Evolutionary conservation across 1,140 invertebrate species (phyloP), one percentile per base, ranked within the genome.

Genomic region (Drosophila dunni): DNA sequence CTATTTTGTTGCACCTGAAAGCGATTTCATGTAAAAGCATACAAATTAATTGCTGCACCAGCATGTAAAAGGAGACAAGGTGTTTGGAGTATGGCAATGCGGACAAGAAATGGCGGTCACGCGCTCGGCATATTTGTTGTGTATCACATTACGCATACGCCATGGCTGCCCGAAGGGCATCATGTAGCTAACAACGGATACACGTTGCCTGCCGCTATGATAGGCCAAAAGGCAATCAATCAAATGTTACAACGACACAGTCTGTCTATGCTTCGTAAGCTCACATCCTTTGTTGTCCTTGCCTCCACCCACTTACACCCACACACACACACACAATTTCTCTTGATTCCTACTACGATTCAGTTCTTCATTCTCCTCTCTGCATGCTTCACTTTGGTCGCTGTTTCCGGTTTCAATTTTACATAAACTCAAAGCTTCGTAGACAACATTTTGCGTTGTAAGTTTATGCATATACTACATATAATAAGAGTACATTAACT

Each of bases 351-450:
- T 7, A 20, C 17, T 20, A 20, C 17, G 1, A 20, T 20, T 20
- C 11, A 29, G 5, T 24, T 7, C 11, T 50, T 9, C 15, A 17
- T 10, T n/a, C 34, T 45, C 11, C 46, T 11, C 10, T 10, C 33
- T 24, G 1, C 20, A 44, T n/a, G n/a, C n/a, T 29, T 58, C 20
- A 11, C 53, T 48, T 60, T 53, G 46, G 33, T 13, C 40, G 11
- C 54, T 66, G 79, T 71, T 79, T 86, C 82, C 83, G 83, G 72
- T 69, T 88, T 74, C 76, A 70, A 81, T 86, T 86, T 86, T 77
- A 66, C 76, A 79, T 83, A 83, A 67, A 71, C 66, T 66, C 15
- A 73, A 62, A 29, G 78, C 61, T 63, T 58, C 50, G 36, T 73
- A 72, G 75, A 84, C 68, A 81, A 75, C 78, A 62, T 82, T 86